Evolutionary conservation across 2,797 vertebrate species (phyloP), one percentile per base, ranked within the genome.

Genomic region (Macrochelys suwanniensis): DNA sequence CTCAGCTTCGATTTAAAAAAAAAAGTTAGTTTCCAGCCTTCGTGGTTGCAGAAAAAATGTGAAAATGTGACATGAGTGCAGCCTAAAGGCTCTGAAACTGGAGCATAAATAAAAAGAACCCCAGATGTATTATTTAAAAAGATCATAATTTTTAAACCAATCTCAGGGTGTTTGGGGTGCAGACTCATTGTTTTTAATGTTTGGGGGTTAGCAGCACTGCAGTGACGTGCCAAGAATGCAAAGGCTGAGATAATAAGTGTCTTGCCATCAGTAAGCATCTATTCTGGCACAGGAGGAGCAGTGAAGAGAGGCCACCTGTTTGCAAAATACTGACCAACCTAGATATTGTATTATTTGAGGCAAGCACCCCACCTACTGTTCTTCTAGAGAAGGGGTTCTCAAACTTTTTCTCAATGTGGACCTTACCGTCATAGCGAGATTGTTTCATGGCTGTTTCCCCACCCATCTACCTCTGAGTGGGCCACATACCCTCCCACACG

Each of bases 331-430:
- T 0, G 37, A 50, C 19, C 65, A 47, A 2, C 3, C 13, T 61
- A 61, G 59, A 61, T 16, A 33, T 31, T 61, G 59, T 31, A 8
- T 94, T 93, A 87, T 50, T 77, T 96, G 80, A 45, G 33, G 33
- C 93, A 57, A 89, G 23, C 33, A 54, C 93, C 88, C 61, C 88
- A 79, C 26, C 96, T 95, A 21, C 86, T 76, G 97, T 5, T 51
- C 1, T 3, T 5, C 1, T 5, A 1, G 11, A 11, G 0, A 2
- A 90, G 84, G 10, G 0, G 0, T 15, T 12, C 31, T 11, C 1
- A 8, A 0, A 7, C 2, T 87, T 47, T 3, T 0, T 49, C 15
- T 59, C 6, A 4, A 25, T 28, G 28, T 77, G 13, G 15, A 9
- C 45, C 15, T 49, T 77, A 49, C 25, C 6, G 16, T 76, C 25